These are phyloP conservation scores for Agelaius phoeniceus DNA, from an alignment of 2,113 vertebrate genomes.

Conservation along the genomic window DNA sequence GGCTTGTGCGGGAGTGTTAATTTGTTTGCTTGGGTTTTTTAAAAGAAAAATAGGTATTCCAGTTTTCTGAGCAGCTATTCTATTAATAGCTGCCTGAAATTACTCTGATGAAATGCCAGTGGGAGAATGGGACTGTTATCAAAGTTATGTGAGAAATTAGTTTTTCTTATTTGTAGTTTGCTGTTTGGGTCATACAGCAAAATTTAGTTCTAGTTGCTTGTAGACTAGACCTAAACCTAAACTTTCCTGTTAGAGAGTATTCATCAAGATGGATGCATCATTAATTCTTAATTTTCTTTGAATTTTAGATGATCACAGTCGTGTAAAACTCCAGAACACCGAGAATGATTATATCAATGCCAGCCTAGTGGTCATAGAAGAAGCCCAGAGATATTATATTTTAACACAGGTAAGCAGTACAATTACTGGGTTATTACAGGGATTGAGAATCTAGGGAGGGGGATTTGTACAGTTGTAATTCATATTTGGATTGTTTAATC, in stretches of 20 bases:
- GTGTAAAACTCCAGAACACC: conserved; percentile 88
- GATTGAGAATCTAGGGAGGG: neutral
- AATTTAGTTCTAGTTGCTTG: neutral
- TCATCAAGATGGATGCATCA: neutral
- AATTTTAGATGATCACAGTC: conserved; percentile 93
- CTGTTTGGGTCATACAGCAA: neutral
- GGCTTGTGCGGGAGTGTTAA: neutral
- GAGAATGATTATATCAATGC: conserved; percentile 99
- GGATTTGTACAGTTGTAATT: neutral
- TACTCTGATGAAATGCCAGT: neutral
- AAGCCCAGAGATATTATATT: conserved; percentile 92
- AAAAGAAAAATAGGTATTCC: neutral
- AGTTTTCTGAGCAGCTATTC: neutral
- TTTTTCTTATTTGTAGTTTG: neutral
- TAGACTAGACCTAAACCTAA: neutral
- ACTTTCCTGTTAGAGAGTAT: neutral
- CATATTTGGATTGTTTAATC: neutral
- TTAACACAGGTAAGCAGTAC: conserved; percentile 88
- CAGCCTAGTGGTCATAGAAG: conserved; percentile 88
- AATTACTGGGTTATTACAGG: neutral
- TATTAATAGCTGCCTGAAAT: neutral
- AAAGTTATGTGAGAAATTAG: neutral
- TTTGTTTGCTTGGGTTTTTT: neutral
- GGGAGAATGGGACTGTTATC: neutral
- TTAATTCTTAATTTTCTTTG: conserved; percentile 4